A percentile compares a stretch with the other conserved stretches of the same genome.
phyloP scores from a whole-genome alignment of 2,113 vertebrate species.

The Oryzias curvinotus region DNA sequence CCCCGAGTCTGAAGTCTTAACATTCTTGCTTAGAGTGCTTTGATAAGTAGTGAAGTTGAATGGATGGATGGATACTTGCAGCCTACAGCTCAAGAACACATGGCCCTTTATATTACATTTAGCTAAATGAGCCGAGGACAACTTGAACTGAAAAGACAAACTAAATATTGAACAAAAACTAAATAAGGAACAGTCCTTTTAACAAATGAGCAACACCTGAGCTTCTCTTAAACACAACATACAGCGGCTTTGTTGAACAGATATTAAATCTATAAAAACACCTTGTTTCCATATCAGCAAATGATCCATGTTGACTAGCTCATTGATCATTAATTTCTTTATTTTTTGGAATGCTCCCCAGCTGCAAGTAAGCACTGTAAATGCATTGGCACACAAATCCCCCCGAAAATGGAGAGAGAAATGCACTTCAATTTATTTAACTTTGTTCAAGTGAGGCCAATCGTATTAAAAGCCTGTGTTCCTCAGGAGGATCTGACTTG shows the following conservation, averaged over 20 bases:
- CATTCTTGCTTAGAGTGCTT: no score
- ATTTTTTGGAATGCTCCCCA: slow-evolving; percentile 46
- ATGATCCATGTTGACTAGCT: slow-evolving; percentile 45
- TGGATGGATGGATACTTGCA: slow-evolving; percentile 2
- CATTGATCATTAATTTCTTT: slow-evolving; percentile 55
- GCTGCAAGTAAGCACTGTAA: background rate
- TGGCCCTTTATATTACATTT: slow-evolving; percentile 35
- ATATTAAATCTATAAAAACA: background rate
- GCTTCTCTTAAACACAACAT: no score
- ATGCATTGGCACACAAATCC: slow-evolving; percentile 7
- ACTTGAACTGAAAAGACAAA: slow-evolving; percentile 19
- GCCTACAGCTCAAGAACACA: slow-evolving; percentile 21
- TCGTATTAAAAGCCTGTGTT: slow-evolving; percentile 15
- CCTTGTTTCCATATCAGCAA: slow-evolving; percentile 45
- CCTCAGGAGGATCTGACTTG: slow-evolving; percentile 36
- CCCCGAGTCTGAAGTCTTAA: no score
- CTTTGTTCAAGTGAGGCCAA: slow-evolving; percentile 41
- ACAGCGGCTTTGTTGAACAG: no score
- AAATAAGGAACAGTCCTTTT: slow-evolving; percentile 6
- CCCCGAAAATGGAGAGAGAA: slow-evolving; percentile 7
- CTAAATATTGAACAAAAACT: slow-evolving; percentile 23
- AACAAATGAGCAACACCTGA: background rate
- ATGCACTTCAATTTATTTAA: slow-evolving; percentile 27
- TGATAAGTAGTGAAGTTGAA: background rate
- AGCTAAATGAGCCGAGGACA: background rate